Evolutionary conservation across 2,888 invertebrate species (phyloP).

Genomic region (Microchrysa polita): DNA sequence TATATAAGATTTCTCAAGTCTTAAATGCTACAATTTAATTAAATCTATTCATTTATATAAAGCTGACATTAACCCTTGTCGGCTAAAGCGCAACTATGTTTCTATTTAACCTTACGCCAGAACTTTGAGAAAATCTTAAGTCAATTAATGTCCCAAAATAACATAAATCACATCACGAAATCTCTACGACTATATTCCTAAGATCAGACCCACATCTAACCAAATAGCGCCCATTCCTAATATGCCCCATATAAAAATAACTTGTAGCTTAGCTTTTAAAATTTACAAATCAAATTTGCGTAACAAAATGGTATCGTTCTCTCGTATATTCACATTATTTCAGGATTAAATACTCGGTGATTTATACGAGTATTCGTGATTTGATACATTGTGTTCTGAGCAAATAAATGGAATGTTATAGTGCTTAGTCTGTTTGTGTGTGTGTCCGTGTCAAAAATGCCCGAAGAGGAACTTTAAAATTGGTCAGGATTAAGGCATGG

Average conservation of each 20-base stretch:
- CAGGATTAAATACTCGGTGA: constrained; percentile 33
- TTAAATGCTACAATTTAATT: too few relatives aligned
- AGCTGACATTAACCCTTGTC: too few relatives aligned
- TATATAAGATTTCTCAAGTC: too few relatives aligned
- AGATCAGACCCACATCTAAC: constrained; percentile 1
- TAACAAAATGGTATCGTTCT: constrained; percentile 28
- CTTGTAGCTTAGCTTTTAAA: constrained; percentile 38
- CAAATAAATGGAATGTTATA: constrained; percentile 5
- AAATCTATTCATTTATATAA: too few relatives aligned
- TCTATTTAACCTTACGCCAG: too few relatives aligned
- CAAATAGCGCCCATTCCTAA: not conserved
- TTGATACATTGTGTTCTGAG: not conserved
- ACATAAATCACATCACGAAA: too few relatives aligned
- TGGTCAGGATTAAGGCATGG: constrained; percentile 46
- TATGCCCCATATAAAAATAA: constrained; percentile 19
- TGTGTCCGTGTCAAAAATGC: constrained; percentile 31
- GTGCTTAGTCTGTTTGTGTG: constrained; percentile 14
- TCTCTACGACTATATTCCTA: too few relatives aligned
- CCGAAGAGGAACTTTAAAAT: constrained; percentile 46
- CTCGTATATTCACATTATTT: constrained; percentile 28
- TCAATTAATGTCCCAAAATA: too few relatives aligned
- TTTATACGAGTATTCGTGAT: constrained; percentile 27
- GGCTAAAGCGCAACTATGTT: too few relatives aligned
- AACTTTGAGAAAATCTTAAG: not conserved
- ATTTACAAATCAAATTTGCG: constrained; percentile 4